These are phyloP conservation scores for Poeciliopsis turneri DNA, from an alignment of 2,797 vertebrate species.

Conservation along the genomic window DNA sequence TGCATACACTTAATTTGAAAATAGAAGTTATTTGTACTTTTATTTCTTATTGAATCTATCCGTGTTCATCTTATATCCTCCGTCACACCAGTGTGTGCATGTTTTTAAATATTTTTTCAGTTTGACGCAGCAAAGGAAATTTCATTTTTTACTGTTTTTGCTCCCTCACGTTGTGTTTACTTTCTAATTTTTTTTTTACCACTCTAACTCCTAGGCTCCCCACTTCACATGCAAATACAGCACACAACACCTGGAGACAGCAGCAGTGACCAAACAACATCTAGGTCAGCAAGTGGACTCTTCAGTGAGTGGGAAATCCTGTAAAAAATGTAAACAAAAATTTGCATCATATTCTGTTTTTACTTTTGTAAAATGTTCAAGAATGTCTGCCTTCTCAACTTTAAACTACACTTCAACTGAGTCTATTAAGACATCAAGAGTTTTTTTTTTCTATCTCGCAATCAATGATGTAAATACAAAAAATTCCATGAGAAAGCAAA, in stretches of 20 bases:
- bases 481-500: not conserved
- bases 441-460: not conserved
- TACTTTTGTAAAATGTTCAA: not conserved
- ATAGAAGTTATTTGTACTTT: not conserved
- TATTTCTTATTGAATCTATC: not conserved
- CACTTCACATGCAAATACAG: not conserved
- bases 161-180: conserved; percentile 4
- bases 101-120: not conserved
- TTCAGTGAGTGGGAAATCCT: conserved; percentile 7
- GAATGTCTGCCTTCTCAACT: not conserved
- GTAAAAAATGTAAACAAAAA: conserved; percentile 27
- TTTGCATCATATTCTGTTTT: not conserved
- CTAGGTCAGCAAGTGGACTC: conserved; percentile 30
- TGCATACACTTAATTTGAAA: not conserved
- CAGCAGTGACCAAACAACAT: conserved; percentile 30
- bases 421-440: not conserved
- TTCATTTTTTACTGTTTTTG: not conserved
- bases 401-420: not conserved
- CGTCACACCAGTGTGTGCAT: not conserved
- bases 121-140: not conserved
- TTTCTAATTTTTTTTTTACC: not conserved
- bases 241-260: not conserved
- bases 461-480: not conserved
- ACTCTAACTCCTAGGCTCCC: conserved; percentile 35
- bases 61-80: not conserved